A percentile compares a stretch with the other conserved stretches of the same genome.
phyloP scores from a whole-genome alignment of 2,888 invertebrate species.

The Hofmannophila pseudospretella region DNA sequence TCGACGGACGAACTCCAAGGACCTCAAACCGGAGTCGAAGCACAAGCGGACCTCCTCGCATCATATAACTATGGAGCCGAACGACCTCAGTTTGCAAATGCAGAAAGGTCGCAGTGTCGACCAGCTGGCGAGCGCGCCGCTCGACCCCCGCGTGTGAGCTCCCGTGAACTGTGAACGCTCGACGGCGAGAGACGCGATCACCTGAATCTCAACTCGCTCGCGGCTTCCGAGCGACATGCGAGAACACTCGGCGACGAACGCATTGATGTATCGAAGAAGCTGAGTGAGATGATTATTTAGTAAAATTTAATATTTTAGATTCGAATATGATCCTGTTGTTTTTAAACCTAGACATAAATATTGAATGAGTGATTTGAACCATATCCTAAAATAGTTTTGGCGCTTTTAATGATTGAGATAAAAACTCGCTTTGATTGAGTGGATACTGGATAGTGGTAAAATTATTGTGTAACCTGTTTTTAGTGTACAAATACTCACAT shows the following conservation, averaged over 20 bases:
- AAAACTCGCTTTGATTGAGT: slow-evolving; percentile 3
- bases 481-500: background rate
- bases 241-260: background rate
- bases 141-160: slow-evolving; percentile 47
- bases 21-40: slow-evolving; percentile 51
- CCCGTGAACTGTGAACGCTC: no score
- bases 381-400: slow-evolving; percentile 62
- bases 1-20: slow-evolving; percentile 79
- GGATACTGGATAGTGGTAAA: background rate
- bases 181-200: slow-evolving; percentile 1
- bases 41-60: slow-evolving; percentile 72
- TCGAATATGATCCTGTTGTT: slow-evolving; percentile 23
- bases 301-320: slow-evolving; percentile 17
- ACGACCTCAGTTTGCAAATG: slow-evolving; percentile 49
- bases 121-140: slow-evolving; percentile 44
- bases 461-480: background rate
- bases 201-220: slow-evolving; percentile 2
- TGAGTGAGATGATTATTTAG: slow-evolving; percentile 17
- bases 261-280: background rate
- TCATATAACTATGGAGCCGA: slow-evolving; percentile 66
- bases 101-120: slow-evolving; percentile 67
- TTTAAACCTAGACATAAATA: slow-evolving; percentile 30
- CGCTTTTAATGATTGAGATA: slow-evolving; percentile 25
- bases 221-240: background rate
- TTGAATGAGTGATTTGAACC: slow-evolving; percentile 66